phyloP scores from a whole-genome alignment of 2,113 vertebrate species.

The Urocolius indicus region DNA sequence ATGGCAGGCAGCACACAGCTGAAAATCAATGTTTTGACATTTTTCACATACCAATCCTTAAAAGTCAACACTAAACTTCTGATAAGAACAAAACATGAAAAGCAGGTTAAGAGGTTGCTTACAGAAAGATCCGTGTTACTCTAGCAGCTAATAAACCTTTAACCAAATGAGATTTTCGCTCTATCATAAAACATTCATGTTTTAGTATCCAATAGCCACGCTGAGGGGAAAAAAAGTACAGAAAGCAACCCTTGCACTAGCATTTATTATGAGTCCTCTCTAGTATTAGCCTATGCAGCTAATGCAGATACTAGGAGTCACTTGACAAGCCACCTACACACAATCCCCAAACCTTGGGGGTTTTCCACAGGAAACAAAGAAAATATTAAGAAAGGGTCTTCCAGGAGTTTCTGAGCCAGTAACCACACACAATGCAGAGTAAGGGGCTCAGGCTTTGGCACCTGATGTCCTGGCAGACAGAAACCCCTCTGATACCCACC shows the following conservation, averaged over 20 bases:
- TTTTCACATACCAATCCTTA: slow-evolving; percentile 83
- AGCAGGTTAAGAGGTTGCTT: slow-evolving; percentile 71
- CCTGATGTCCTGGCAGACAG: background rate
- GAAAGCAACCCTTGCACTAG: background rate
- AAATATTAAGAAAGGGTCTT: background rate
- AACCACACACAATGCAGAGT: background rate
- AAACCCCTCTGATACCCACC: background rate
- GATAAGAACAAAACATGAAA: slow-evolving; percentile 51
- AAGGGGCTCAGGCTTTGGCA: background rate
- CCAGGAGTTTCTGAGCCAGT: background rate
- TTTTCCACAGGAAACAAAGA: background rate
- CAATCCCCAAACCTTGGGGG: background rate
- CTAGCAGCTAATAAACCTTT: slow-evolving; percentile 9
- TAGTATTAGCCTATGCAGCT: background rate
- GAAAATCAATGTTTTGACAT: slow-evolving; percentile 87
- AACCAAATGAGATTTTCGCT: background rate
- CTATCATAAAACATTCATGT: background rate
- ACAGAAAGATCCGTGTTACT: slow-evolving; percentile 32
- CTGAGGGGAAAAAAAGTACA: background rate
- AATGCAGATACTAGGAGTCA: background rate
- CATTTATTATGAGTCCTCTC: background rate
- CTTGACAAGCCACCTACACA: background rate
- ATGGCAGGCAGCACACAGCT: slow-evolving; percentile 70
- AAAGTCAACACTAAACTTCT: slow-evolving; percentile 79
- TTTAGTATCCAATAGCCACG: background rate